Evolutionary conservation across 2,888 invertebrate genomes (phyloP).

Genomic region (Steromphala cineraria): DNA sequence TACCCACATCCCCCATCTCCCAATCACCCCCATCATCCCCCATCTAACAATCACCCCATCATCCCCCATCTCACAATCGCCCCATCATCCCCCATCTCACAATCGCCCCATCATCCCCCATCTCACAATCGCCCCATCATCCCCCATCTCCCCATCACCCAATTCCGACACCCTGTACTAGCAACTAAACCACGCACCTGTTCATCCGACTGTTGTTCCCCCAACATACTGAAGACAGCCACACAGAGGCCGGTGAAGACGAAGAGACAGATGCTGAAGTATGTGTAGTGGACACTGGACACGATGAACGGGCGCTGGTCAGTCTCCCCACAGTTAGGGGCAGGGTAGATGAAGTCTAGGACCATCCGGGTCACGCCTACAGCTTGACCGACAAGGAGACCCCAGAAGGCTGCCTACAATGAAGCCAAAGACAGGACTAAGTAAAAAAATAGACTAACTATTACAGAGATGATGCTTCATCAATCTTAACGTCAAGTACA

Average conservation of each 20-base stretch:
- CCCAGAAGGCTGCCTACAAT: conserved; percentile 76
- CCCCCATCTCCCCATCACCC: too few relatives aligned
- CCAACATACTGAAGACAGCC: conserved; percentile 52
- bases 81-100: too few relatives aligned
- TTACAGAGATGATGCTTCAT: too few relatives aligned
- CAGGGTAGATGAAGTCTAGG: conserved; percentile 75
- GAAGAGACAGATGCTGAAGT: conserved; percentile 60
- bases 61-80: too few relatives aligned
- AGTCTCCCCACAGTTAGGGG: conserved; percentile 74
- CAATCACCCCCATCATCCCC: too few relatives aligned
- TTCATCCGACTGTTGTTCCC: conserved; percentile 33
- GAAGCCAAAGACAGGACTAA: neutral
- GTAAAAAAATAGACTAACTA: too few relatives aligned
- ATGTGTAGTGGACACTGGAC: conserved; percentile 61
- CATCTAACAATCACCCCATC: too few relatives aligned
- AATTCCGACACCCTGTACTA: neutral
- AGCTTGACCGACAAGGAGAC: conserved; percentile 74
- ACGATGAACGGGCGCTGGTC: conserved; percentile 72
- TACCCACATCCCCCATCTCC: too few relatives aligned
- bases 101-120: too few relatives aligned
- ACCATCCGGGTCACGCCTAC: conserved; percentile 75
- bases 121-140: too few relatives aligned
- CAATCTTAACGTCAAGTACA: too few relatives aligned
- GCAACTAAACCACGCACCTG: conserved; percentile 41
- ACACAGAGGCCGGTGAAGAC: conserved; percentile 57